Evolutionary conservation across 2,797 vertebrate genomes (phyloP).

Genomic region (Poecilia velifera): DNA sequence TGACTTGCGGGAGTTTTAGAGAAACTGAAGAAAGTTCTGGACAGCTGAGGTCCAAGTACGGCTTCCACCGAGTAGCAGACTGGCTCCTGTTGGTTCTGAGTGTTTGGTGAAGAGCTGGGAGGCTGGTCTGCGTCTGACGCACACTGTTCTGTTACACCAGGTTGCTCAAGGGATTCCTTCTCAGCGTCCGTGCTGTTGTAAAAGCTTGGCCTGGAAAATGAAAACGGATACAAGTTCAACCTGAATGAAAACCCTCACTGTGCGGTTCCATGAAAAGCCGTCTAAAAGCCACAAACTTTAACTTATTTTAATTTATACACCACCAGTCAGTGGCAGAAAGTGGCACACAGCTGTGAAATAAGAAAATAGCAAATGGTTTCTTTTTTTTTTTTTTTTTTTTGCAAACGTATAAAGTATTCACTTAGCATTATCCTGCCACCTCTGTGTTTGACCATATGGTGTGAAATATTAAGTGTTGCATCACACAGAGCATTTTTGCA

Average conservation of each 20-base stretch:
- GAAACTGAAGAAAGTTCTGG: constrained; percentile 46
- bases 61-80: constrained; percentile 74
- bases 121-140: neutral
- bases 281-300: neutral
- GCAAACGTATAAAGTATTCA: neutral
- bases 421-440: neutral
- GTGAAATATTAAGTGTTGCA: too few relatives aligned
- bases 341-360: neutral
- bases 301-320: neutral
- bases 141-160: neutral
- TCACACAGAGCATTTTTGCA: neutral
- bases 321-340: neutral
- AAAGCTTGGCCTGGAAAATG: constrained; percentile 61
- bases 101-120: neutral
- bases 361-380: neutral
- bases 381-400: neutral
- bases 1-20: constrained; percentile 8
- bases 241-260: neutral
- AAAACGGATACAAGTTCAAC: neutral
- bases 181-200: constrained; percentile 59
- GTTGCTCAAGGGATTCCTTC: neutral
- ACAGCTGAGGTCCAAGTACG: constrained; percentile 61
- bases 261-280: too few relatives aligned
- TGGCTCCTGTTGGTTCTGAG: constrained; percentile 4
- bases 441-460: neutral